phyloP scores from a whole-genome alignment of 2,797 vertebrate species.

The Labroides dimidiatus region DNA sequence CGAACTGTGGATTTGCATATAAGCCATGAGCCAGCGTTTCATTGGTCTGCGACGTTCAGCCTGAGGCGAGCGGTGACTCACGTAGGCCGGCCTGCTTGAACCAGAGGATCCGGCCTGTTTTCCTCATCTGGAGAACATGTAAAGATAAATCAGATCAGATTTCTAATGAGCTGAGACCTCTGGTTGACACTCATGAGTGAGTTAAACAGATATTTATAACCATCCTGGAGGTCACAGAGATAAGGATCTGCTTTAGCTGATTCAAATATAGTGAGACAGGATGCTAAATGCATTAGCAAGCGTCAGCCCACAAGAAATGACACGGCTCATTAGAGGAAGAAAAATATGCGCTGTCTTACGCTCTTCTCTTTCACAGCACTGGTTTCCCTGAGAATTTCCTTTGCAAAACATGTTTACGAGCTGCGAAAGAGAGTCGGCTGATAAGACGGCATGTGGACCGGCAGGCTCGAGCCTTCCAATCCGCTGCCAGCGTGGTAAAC shows the following conservation, averaged over 20 bases:
- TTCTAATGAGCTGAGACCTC: not conserved
- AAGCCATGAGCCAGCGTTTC: conserved; percentile 1
- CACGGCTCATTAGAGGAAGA: conserved; percentile 15
- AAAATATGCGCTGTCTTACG: conserved; percentile 1
- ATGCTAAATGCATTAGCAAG: not conserved
- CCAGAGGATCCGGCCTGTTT: conserved; percentile 1
- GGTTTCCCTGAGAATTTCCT: conserved; percentile 38
- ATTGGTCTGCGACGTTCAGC: conserved; percentile 17
- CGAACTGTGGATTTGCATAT: conserved; percentile 49
- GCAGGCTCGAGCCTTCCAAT: conserved; percentile 60
- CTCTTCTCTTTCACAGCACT: conserved; percentile 31
- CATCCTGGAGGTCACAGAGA: not conserved
- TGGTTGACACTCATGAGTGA: not conserved
- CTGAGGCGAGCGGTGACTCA: conserved; percentile 36
- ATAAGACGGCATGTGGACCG: conserved; percentile 56
- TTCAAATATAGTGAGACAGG: conserved; percentile 15
- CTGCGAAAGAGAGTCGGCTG: conserved; percentile 37
- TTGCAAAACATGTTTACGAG: conserved; percentile 65
- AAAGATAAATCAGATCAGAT: not conserved
- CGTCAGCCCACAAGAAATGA: not conserved
- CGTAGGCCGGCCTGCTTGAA: not conserved
- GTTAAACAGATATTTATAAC: too few relatives aligned
- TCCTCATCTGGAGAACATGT: conserved; percentile 7
- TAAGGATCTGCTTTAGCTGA: conserved; percentile 19
- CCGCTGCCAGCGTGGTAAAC: conserved; percentile 66